Percentiles rank a stretch among this genome's conserved stretches.
These are phyloP conservation scores for Zele albiditarsus DNA, from an alignment of 2,888 invertebrate genomes.

Conservation along the genomic window DNA sequence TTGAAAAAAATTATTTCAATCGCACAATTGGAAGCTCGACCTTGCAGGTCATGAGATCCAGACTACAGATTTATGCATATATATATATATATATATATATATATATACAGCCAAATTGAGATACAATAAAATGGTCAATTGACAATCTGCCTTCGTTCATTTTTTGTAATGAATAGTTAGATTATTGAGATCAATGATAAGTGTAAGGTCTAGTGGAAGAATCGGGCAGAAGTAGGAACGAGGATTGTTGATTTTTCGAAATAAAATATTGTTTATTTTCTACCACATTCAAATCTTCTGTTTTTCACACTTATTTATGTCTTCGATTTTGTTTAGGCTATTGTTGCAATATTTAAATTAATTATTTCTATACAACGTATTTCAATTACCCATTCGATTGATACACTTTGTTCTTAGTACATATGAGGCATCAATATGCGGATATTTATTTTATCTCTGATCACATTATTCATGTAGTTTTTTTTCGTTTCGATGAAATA, in stretches of 20 bases:
- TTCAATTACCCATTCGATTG: neutral
- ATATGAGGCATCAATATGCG: neutral
- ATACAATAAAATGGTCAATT: constrained; percentile 46
- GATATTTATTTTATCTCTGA: neutral
- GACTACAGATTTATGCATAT: constrained; percentile 35
- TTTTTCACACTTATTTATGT: neutral
- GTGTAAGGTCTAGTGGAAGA: neutral
- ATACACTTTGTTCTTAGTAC: neutral
- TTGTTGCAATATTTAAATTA: neutral
- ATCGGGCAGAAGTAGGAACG: neutral
- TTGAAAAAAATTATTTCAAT: constrained; percentile 59
- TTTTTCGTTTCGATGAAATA: constrained; percentile 22
- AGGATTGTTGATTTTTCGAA: neutral
- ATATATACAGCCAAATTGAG: constrained; percentile 27
- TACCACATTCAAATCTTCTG: neutral
- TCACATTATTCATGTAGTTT: constrained; percentile 19
- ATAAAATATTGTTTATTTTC: neutral
- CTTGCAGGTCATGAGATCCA: constrained; percentile 61
- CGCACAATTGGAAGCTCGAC: constrained; percentile 59
- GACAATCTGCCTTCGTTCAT: neutral
- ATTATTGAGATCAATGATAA: neutral
- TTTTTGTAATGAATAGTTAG: neutral
- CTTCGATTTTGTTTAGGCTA: neutral
- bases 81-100: neutral
- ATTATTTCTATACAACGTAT: neutral